Evolutionary conservation across 1,140 invertebrate species (phyloP), one percentile per base, ranked within the genome.

Genomic region (Scaptomyza graminum): DNA sequence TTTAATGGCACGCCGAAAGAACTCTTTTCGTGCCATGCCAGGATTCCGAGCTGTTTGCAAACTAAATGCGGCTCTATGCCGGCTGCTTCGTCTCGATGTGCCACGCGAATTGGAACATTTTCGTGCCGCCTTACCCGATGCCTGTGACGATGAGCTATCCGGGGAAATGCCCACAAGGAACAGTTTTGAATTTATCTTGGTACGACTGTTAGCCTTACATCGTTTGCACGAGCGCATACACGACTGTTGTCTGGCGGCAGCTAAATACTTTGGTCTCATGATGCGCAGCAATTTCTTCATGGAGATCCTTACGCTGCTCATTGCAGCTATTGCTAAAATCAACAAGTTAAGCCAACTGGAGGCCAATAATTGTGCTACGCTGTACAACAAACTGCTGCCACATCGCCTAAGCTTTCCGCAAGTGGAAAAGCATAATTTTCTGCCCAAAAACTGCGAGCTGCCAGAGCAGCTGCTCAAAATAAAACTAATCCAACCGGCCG

Each of bases 1-100:
- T 2, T 60, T 91, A 0, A 90, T 90, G 76, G 88, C 90, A 5
- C 78, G 90, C 1, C 78, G 90, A 2, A 90, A 91, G 34, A 90
- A 84, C 39, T 91, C 90, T 0, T 91, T 91, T 57, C 74, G 55
- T 0, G 54, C 66, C 7, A 80, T 91, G 76, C 89, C 74, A 0
- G 90, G 90, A 5, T 91, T 90, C 41, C 72, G 77, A 3, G 22
- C 68, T 18, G 44, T 91, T 1, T 77, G 74, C 13, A 91, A 91
- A 49, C 51, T 91, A 2, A 91, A 91, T 46, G 39, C 79, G 1
- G 79, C 90, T 0, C 52, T 90, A 1, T 91, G 90, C 5, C 84
- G 90, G 0, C 41, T 91, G 1, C 59, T 91, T 0, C 80, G 90
- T 5, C 52, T 91, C 13, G 90, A 90, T 44, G 25, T 91, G 16